Evolutionary conservation across 35 echinoderm and acorn worm genomes (phyloP).

Genomic region (Lytechinus variegatus): DNA sequence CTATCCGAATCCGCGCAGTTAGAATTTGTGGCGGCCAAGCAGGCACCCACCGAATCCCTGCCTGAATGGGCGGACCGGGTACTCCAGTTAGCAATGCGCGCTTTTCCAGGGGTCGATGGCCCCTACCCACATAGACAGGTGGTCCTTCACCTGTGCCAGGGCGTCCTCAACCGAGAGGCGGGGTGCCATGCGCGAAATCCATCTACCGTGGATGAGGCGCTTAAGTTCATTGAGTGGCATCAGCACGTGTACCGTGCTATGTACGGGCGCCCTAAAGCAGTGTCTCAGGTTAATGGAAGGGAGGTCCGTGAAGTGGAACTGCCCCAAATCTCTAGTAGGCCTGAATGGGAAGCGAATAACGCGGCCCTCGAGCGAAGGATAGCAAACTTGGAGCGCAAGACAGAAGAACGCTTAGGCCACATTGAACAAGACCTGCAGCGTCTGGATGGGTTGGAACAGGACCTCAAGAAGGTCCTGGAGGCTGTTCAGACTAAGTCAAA

Average conservation of each 20-base stretch:
- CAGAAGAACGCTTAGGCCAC: too few species aligned
- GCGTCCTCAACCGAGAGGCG: not conserved
- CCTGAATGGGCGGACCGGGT: not conserved
- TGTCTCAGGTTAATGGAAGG: not conserved
- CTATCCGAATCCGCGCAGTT: not conserved
- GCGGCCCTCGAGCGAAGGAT: too few species aligned
- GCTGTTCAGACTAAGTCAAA: too few species aligned
- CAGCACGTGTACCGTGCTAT: not conserved
- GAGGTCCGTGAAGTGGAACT: too few species aligned
- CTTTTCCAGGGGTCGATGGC: not conserved
- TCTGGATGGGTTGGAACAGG: too few species aligned
- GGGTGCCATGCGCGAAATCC: not conserved
- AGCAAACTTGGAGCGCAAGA: too few species aligned
- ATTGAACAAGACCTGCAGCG: too few species aligned
- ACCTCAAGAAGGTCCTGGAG: too few species aligned
- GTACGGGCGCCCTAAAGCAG: not conserved
- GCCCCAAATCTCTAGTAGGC: too few species aligned
- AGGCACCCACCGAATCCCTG: not conserved
- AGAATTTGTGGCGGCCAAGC: not conserved
- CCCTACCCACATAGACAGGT: not conserved
- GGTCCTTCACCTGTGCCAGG: not conserved
- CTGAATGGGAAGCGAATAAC: too few species aligned
- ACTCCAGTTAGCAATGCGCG: not conserved
- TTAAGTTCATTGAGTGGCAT: not conserved
- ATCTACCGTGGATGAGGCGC: not conserved